Base-by-base conservation (phyloP, 2,888 invertebrate species). In the Andricus quercusramuli region DNA sequence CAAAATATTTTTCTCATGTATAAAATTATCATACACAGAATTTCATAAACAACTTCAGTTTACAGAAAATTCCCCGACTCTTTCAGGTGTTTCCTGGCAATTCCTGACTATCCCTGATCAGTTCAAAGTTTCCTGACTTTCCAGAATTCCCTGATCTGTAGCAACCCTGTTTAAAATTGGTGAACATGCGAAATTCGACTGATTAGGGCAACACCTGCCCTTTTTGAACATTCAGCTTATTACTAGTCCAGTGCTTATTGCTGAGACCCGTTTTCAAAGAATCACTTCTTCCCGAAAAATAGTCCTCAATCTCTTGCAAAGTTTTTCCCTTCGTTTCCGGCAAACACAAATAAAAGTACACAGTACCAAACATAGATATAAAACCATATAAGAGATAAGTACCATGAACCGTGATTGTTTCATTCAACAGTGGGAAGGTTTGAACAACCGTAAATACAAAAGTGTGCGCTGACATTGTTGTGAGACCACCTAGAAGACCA, bases 221-320 rank as follows among this genome's bases (percentile, higher is more conserved):
- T 51, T 92, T 91, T 37, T 87, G 86, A 17, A 89, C 83, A 79
- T 88, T 86, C 65, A 90, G 81, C 62, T 88, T 90, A 44, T 89
- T 84, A 32, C 22, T 74, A 29, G 56, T 56, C 74, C 74, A 74
- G 9, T 66, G 20, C 68, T 67, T 80, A 78, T 82, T 79, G 1
- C 87, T 77, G 76, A 79, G 86, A 29, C 90, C 88, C 85, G 93
- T 89, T 59, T 93, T 93, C 25, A 95, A 90, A 0, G 93, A 91
- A 83, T 94, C 94, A 0, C 94, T 95, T 86, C 95, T 94, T 0
- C 95, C 95, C 76, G 95, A 94, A 91, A 95, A 96, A 89, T 95
- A 95, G 85, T 96, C 96, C 91, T 96, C 96, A 80, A 96, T 96
- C 90, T 96, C 96, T 89, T 96, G 96, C 1, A 96, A 92, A 2